These are phyloP conservation scores for Bombus waltoni DNA, from an alignment of 1,140 invertebrate species.

Conservation along the genomic window DNA sequence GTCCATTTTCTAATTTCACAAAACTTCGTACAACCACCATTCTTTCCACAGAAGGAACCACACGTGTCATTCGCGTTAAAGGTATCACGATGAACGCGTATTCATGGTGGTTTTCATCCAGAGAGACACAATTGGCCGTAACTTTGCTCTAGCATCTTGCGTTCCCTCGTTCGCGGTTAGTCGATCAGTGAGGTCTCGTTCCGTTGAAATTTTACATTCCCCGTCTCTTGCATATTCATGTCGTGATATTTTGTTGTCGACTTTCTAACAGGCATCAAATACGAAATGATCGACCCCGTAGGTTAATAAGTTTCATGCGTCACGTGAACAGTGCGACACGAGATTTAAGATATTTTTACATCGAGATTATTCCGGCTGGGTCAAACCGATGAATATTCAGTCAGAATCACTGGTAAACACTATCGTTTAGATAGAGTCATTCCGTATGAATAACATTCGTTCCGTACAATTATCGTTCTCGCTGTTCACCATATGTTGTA, in stretches of 20 bases:
- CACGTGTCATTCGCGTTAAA: not conserved
- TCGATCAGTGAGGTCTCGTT: not conserved
- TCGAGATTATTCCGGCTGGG: not conserved
- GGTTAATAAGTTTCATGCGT: constrained; percentile 36
- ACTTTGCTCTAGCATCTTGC: not conserved
- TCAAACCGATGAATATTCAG: constrained; percentile 30
- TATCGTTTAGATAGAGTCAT: not conserved
- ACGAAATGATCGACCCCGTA: constrained; percentile 23
- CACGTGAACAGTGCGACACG: constrained; percentile 11
- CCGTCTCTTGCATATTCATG: constrained; percentile 25
- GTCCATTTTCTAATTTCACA: too few species aligned
- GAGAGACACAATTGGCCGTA: too few species aligned
- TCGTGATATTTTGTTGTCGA: constrained; percentile 24
- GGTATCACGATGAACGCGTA: not conserved
- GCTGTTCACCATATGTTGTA: not conserved
- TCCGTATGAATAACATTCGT: not conserved
- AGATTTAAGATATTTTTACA: constrained; percentile 16
- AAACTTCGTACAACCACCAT: not conserved
- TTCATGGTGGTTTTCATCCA: not conserved
- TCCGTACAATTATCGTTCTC: not conserved
- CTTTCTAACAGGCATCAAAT: constrained; percentile 23
- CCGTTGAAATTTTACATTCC: constrained; percentile 21
- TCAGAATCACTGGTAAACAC: not conserved
- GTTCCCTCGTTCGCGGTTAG: not conserved
- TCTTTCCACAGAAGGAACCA: not conserved